phyloP scores from a whole-genome alignment of 2,797 vertebrate species.

The Phrynocephalus guinanensis region DNA sequence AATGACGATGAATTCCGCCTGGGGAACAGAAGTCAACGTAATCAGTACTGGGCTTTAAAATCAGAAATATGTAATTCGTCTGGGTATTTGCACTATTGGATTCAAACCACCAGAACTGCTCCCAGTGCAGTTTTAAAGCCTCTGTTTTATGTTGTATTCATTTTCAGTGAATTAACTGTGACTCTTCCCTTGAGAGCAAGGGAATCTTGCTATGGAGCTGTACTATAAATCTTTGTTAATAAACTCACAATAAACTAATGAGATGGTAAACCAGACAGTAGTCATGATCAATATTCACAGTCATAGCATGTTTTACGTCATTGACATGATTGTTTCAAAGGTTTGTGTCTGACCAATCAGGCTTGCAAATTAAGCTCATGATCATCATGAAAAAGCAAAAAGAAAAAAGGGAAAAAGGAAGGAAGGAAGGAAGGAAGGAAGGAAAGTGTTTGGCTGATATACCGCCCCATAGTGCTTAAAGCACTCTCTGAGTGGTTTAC shows the following conservation, averaged over 20 bases:
- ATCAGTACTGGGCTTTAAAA: conserved; percentile 14
- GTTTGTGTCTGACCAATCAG: too few relatives aligned
- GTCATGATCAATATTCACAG: too few relatives aligned
- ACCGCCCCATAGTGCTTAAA: too few relatives aligned
- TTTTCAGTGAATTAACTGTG: neutral
- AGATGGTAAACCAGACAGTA: neutral
- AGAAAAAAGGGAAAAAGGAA: too few relatives aligned
- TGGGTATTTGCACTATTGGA: neutral
- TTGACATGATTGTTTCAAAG: too few relatives aligned
- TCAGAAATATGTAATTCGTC: conserved; percentile 7
- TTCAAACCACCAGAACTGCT: neutral
- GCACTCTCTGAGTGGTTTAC: too few relatives aligned
- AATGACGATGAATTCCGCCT: conserved; percentile 61
- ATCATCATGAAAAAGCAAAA: too few relatives aligned
- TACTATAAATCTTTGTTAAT: neutral
- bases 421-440: too few relatives aligned
- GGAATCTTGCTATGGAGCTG: neutral
- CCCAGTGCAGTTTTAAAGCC: neutral
- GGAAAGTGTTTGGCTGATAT: too few relatives aligned
- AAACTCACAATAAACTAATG: neutral
- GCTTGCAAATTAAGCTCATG: too few relatives aligned
- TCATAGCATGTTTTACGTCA: too few relatives aligned
- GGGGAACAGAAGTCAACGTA: conserved; percentile 36
- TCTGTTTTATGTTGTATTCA: neutral
- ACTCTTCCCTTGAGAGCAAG: neutral